Evolutionary conservation across 2,888 invertebrate species (phyloP).

Genomic region (Linhomoeus sp.): DNA sequence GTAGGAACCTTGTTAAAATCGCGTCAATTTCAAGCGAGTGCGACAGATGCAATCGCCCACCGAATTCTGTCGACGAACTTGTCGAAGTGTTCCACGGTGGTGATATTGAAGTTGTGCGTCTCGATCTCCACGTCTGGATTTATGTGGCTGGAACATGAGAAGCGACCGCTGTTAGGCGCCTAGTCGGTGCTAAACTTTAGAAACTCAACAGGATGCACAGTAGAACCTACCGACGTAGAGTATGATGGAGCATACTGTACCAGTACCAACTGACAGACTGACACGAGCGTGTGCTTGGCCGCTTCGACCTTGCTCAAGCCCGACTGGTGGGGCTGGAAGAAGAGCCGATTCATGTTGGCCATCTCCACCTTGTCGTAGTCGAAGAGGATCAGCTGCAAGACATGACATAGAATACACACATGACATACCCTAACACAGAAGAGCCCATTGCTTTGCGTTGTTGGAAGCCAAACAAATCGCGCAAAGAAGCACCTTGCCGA

Average conservation of each 20-base stretch:
- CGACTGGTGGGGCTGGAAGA: conserved; percentile 92
- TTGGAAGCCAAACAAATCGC: conserved; percentile 13
- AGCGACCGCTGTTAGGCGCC: conserved; percentile 33
- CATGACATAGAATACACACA: background rate
- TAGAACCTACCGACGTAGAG: background rate
- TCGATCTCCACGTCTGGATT: conserved; percentile 92
- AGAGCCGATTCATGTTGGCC: conserved; percentile 96
- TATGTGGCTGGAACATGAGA: conserved; percentile 47
- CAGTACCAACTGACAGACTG: conserved; percentile 9
- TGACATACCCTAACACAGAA: background rate
- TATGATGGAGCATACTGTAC: no score
- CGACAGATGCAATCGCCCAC: conserved; percentile 30
- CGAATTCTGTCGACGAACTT: conserved; percentile 61
- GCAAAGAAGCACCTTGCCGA: conserved; percentile 54
- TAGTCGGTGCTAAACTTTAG: no score
- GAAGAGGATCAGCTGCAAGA: conserved; percentile 59
- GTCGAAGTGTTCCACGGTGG: conserved; percentile 76
- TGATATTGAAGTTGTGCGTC: conserved; percentile 84
- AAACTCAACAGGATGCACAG: background rate
- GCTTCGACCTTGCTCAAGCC: conserved; percentile 64
- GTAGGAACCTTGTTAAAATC: no score
- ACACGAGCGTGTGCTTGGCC: conserved; percentile 28
- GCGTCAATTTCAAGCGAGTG: background rate
- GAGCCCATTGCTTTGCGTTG: background rate
- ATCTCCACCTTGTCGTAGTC: conserved; percentile 97